Percentiles rank a stretch among this genome's conserved stretches.
These are phyloP conservation scores for Silurus asotus DNA, from an alignment of 2,113 vertebrate species.

Conservation along the genomic window DNA sequence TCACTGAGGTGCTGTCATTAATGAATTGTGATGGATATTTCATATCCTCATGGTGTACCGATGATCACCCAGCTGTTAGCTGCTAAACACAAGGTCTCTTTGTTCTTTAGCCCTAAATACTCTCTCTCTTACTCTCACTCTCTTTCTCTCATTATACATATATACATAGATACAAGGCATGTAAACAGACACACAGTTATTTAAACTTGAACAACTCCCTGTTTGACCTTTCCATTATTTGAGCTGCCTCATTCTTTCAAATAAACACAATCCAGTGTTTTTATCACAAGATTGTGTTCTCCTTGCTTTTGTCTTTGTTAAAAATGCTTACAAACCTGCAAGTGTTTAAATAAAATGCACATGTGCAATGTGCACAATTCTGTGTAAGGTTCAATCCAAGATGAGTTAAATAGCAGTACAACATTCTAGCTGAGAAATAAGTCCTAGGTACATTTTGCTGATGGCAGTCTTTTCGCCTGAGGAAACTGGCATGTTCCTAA, in stretches of 20 bases:
- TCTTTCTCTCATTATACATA: background rate
- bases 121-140: background rate
- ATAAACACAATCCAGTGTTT: constrained; percentile 5
- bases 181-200: background rate
- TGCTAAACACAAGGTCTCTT: constrained; percentile 53
- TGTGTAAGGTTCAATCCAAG: constrained; percentile 34
- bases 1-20: constrained; percentile 66
- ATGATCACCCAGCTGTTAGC: constrained; percentile 52
- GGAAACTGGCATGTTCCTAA: constrained; percentile 44
- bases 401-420: constrained; percentile 11
- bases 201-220: background rate
- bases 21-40: constrained; percentile 71
- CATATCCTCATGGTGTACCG: constrained; percentile 37
- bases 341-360: constrained; percentile 43
- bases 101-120: constrained; percentile 36
- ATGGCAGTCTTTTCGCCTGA: constrained; percentile 26
- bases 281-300: constrained; percentile 4
- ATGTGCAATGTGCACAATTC: background rate
- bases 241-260: background rate
- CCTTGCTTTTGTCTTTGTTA: constrained; percentile 35
- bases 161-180: background rate
- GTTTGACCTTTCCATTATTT: constrained; percentile 4
- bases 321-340: constrained; percentile 32
- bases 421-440: constrained; percentile 43
- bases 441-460: constrained; percentile 49